Evolutionary conservation across 1,140 invertebrate genomes (phyloP).

Genomic region (Penaeus japonicus): DNA sequence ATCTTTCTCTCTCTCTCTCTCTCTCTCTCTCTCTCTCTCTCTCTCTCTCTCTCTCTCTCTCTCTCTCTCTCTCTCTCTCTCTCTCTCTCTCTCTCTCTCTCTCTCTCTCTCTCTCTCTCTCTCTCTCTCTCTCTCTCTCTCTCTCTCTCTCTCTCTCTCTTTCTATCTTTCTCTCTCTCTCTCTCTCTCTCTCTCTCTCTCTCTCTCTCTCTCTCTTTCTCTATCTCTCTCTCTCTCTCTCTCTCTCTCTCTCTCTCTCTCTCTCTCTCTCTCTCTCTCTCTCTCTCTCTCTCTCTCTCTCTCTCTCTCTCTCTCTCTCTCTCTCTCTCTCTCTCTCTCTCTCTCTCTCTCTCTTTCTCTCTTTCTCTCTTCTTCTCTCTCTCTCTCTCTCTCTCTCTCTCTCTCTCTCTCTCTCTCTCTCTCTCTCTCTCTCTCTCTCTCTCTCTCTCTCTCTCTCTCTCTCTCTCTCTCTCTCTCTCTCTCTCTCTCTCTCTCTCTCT

Average conservation of each 20-base stretch:
- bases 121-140: not conserved
- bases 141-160: not conserved
- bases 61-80: not conserved
- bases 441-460: not conserved
- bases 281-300: conserved; percentile 11
- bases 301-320: not conserved
- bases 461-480: not conserved
- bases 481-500: not conserved
- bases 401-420: not conserved
- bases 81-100: not conserved
- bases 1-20: not conserved
- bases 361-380: not conserved
- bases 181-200: no score
- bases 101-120: not conserved
- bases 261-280: conserved; percentile 23
- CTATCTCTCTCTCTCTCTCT: conserved; percentile 17
- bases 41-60: not conserved
- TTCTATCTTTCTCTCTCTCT: not conserved
- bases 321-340: conserved; percentile 40
- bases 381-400: not conserved
- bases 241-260: conserved; percentile 27
- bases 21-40: conserved; percentile 41
- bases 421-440: not conserved
- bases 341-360: not conserved
- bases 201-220: not conserved